These are phyloP conservation scores for Caenorhabditis afra DNA, from an alignment of 2,888 invertebrate genomes.

Conservation along the genomic window DNA sequence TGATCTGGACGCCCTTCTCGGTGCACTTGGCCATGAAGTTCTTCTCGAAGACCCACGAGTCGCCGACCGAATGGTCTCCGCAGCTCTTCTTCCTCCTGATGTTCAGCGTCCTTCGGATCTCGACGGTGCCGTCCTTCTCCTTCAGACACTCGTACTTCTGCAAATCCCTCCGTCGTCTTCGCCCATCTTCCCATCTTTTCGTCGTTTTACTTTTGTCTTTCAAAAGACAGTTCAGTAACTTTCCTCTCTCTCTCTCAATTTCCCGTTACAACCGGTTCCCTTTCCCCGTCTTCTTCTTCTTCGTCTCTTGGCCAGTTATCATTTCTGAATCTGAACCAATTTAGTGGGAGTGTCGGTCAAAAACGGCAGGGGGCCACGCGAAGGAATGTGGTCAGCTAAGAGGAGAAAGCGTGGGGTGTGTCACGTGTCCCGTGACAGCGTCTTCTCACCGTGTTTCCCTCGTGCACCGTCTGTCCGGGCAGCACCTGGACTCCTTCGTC, in stretches of 20 bases:
- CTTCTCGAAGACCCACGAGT: slow-evolving; percentile 66
- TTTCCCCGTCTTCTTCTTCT: no score
- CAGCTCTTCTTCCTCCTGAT: slow-evolving; percentile 63
- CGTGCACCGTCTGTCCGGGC: slow-evolving; percentile 67
- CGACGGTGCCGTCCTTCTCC: slow-evolving; percentile 63
- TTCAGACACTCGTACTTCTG: slow-evolving; percentile 69
- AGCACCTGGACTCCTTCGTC: slow-evolving; percentile 62
- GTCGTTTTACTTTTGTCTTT: slow-evolving; percentile 10
- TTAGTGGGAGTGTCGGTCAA: slow-evolving; percentile 13
- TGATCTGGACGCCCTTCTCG: slow-evolving; percentile 60
- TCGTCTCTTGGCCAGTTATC: no score
- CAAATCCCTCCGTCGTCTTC: neutral
- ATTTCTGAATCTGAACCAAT: slow-evolving; percentile 16
- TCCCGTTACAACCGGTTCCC: slow-evolving; percentile 36
- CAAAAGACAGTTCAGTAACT: slow-evolving; percentile 16
- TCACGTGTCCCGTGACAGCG: neutral
- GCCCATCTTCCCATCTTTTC: no score
- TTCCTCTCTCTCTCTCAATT: neutral
- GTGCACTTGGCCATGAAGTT: slow-evolving; percentile 70
- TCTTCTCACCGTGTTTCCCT: slow-evolving; percentile 63
- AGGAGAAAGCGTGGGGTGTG: neutral
- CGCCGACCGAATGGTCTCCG: slow-evolving; percentile 66
- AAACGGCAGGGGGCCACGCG: slow-evolving; percentile 9
- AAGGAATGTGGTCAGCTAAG: neutral
- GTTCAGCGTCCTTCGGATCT: slow-evolving; percentile 65